phyloP scores from a whole-genome alignment of 1,140 invertebrate genomes.

The Diorhabda carinulata region DNA sequence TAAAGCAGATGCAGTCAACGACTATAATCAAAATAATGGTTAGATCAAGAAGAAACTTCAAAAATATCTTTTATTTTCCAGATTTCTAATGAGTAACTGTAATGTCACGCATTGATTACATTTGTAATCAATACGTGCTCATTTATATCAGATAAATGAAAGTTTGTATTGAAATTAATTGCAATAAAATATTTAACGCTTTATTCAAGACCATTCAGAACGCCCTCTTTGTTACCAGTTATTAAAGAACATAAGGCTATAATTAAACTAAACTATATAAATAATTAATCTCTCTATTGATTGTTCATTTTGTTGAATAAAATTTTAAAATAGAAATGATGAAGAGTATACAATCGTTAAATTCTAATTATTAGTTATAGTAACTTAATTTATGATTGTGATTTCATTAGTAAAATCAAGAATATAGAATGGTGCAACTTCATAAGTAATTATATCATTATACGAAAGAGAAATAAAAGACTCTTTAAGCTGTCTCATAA shows the following conservation, averaged over 20 bases:
- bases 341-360: not conserved
- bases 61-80: no score
- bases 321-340: not conserved
- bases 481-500: no score
- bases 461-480: not conserved
- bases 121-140: no score
- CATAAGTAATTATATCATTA: not conserved
- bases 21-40: no score
- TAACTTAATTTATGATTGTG: conserved; percentile 3
- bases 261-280: conserved; percentile 3
- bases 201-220: not conserved
- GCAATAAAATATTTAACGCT: no score
- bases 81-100: no score
- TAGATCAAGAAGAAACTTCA: no score
- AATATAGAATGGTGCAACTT: not conserved
- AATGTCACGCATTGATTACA: no score
- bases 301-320: conserved; percentile 1
- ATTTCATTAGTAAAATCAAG: not conserved
- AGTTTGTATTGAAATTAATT: no score
- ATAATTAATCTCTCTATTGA: conserved; percentile 1
- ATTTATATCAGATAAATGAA: no score
- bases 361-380: not conserved
- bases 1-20: no score
- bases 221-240: not conserved
- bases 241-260: not conserved